These are phyloP conservation scores for Garra rufa DNA, from an alignment of 2,113 vertebrate species.

Conservation along the genomic window DNA sequence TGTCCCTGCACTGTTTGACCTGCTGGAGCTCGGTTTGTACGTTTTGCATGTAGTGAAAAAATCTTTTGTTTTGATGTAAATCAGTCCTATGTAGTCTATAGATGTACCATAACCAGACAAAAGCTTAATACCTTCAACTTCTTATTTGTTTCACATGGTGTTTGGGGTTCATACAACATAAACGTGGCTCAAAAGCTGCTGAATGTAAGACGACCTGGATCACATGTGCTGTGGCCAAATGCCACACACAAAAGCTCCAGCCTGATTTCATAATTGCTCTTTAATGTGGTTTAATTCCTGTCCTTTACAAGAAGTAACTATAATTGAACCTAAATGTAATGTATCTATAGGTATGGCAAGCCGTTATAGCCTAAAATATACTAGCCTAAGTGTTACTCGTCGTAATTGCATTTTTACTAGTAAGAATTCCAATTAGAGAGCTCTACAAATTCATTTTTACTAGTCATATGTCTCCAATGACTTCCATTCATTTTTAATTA, in stretches of 20 bases:
- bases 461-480: no score
- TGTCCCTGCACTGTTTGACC: neutral
- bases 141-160: neutral
- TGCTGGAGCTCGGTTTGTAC: neutral
- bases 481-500: no score
- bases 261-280: neutral
- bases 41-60: neutral
- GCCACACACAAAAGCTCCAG: neutral
- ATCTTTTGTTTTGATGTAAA: neutral
- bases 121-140: neutral
- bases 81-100: neutral
- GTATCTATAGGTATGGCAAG: neutral
- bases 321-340: neutral
- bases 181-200: neutral
- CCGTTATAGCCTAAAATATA: no score
- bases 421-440: no score
- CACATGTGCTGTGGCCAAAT: neutral
- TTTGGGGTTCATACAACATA: neutral
- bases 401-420: no score
- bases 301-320: neutral
- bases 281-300: neutral
- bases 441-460: no score
- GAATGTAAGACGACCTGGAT: constrained; percentile 5
- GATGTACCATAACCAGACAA: neutral
- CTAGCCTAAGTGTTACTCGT: no score